phyloP scores from a whole-genome alignment of 1,140 invertebrate genomes.

The Drosophila trapezifrons region DNA sequence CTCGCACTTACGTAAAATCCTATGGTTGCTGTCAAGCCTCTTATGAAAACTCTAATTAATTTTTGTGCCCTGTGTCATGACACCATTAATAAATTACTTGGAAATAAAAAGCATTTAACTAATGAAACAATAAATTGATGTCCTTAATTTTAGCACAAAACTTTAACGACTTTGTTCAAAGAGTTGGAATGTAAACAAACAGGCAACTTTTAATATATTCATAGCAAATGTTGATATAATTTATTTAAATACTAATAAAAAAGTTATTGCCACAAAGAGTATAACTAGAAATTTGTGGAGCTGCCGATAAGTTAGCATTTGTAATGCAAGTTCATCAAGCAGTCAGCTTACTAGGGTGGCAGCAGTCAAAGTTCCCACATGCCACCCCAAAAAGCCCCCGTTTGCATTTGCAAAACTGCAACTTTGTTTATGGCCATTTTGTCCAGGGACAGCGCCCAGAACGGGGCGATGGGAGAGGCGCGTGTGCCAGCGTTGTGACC shows the following conservation, averaged over 20 bases:
- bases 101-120: too few species aligned
- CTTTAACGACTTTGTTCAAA: too few species aligned
- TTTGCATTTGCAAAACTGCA: conserved; percentile 45
- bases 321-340: conserved; percentile 9
- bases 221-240: not conserved
- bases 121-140: too few species aligned
- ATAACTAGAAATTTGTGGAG: not conserved
- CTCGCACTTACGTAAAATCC: too few species aligned
- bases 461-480: conserved; percentile 25
- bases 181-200: too few species aligned
- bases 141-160: too few species aligned
- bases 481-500: conserved; percentile 53
- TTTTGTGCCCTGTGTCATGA: too few species aligned
- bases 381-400: conserved; percentile 1
- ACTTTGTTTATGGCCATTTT: conserved; percentile 55
- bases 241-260: not conserved
- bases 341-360: conserved; percentile 13
- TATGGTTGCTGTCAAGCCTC: too few species aligned
- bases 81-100: too few species aligned
- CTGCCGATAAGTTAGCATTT: conserved; percentile 27
- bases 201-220: too few species aligned
- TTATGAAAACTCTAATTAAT: too few species aligned
- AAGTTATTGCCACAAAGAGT: not conserved
- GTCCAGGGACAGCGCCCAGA: conserved; percentile 34
- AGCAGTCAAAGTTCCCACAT: conserved; percentile 1